Base-by-base conservation (phyloP, 2,113 vertebrate species). In the Calcarius ornatus region DNA sequence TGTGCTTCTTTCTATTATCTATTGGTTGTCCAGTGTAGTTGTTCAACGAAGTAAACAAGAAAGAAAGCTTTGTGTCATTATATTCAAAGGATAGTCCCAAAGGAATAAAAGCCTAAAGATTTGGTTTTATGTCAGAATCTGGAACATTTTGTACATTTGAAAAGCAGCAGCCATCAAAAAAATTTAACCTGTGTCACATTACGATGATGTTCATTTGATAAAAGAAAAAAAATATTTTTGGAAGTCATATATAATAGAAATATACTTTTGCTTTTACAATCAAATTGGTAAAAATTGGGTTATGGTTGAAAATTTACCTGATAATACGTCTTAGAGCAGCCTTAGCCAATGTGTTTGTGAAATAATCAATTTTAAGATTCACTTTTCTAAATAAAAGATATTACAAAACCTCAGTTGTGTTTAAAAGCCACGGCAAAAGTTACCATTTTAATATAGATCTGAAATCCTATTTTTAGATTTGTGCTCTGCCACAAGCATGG, bases 401-500 rank as follows among this genome's bases (percentile, higher is more conserved):
- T 68, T 88, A 30, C 42, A 59, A 88, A 94, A 81, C 53, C 78
- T 97, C 57, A 23, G 8, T 64, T 84, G 15, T 75, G 23, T 43
- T 92, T 88, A 63, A 88, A 92, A 56, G 81, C 90, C 83, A 71
- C 81, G 77, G 43, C 71, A 88, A 86, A 88, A 75, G 10, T 66
- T 86, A 88, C 66, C 33, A 57, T 89, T 96, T 96, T 91, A 94
- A 95, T 91, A 84, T 93, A 96, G 88, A 94, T 90, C 85, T 38
- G 89, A 89, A 88, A 48, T 95, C 56, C 96, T 97, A 98, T 97
- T 97, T 98, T 98, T 97, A 97, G 96, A 72, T 56, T 83, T 76
- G 50, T 92, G 60, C 92, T 91, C 87, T 96, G 95, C 90, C 92
- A 95, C 81, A 96, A 96, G 90, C 87, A 86, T 91, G 80, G 80